Percentiles rank a stretch among this genome's conserved stretches.
phyloP scores from a whole-genome alignment of 1,140 invertebrate species.

The silkworm (Bombyx mori) region ASM3026992v2 NC_085114.1:1872501-1873000 shows the following conservation, averaged over 20 bases:
- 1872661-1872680: conserved; percentile 11
- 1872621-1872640: background rate
- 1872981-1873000: conserved; percentile 13
- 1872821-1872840: conserved; percentile 8
- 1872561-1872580: background rate
- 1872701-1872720: conserved; percentile 76
- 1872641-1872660: background rate
- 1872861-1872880: no score
- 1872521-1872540: conserved; percentile 57
- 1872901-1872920: background rate
- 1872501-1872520: conserved; percentile 51
- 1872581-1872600: conserved; percentile 2
- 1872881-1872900: no score
- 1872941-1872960: background rate
- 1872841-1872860: background rate
- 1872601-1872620: conserved; percentile 4
- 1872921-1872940: background rate
- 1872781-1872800: conserved; percentile 14
- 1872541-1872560: conserved; percentile 68
- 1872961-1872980: conserved; percentile 9
- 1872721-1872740: conserved; percentile 59
- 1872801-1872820: conserved; percentile 2
- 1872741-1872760: conserved; percentile 1
- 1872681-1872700: conserved; percentile 65
- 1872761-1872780: conserved; percentile 13